Base-by-base conservation (phyloP, 2,113 vertebrate genomes). In the Mustela lutreola region DNA sequence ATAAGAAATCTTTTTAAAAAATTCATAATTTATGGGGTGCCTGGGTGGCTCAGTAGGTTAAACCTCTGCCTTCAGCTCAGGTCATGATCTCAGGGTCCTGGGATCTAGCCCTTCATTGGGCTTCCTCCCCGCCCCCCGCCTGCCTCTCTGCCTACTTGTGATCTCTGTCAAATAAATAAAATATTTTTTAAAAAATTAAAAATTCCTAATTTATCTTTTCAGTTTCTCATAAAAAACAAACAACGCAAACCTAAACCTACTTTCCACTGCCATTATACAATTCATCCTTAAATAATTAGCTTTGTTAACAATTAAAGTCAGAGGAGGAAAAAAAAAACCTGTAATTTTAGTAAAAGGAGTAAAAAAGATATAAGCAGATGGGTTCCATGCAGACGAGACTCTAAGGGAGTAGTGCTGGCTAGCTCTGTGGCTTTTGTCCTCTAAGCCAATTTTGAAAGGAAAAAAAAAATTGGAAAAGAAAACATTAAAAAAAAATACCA, bases 341-440 rank as follows among this genome's bases (percentile, higher is more conserved):
- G 1, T 48, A 91, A 75, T 80, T 88, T 94, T 33, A 79, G 22
- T 89, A 96, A 92, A 15, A 81, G 16, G 4, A 73, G 31, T 65
- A 62, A 65, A 97, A 92, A 86, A 92, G 83, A 94, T 67, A 45
- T 39, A 91, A 92, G 87, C 92, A 97, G 60, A 94, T 63, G 56
- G 79, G 50, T 75, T 97, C 36, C 36, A 70, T 26, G 53, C 16
- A 97, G 36, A 92, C 80, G 26, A 89, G 78, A 26, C 24, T 87
- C 48, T 75, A 85, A 85, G 53, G 31, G 36, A 93, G 5, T 5
- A 90, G 21, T 93, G 62, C 70, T 95, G 70, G 71, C 86, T 75
- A 71, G 78, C 62, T 86, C 80, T 97, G 33, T 71, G 70, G 78
- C 89, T 97, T 97, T 94, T 93, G 88, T 88, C 92, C 60, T 93